Evolutionary conservation across 2,888 invertebrate genomes (phyloP).

Genomic region (Stenodera caucasica): DNA sequence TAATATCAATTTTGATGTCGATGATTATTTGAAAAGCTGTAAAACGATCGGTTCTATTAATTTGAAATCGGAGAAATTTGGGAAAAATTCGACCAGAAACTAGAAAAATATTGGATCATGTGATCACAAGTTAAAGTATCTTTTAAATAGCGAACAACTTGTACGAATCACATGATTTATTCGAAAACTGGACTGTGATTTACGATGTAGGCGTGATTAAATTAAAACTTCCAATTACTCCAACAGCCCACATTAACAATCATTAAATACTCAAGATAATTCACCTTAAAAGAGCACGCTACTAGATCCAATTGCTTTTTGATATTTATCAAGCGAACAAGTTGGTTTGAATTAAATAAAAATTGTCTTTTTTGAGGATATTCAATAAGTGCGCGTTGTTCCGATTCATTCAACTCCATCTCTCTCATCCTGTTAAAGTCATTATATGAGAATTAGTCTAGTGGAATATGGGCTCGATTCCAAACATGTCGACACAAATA

Average conservation of each 20-base stretch:
- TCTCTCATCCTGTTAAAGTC: neutral
- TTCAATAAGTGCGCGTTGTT: too few species aligned
- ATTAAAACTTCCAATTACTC: slow-evolving; percentile 3
- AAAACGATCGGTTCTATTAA: too few species aligned
- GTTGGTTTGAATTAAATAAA: too few species aligned
- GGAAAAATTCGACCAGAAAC: neutral
- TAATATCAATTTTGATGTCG: neutral
- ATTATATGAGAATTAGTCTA: neutral
- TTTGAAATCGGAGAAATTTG: neutral
- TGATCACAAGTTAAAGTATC: neutral
- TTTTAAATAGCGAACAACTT: slow-evolving; percentile 1
- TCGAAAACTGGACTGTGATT: slow-evolving; percentile 5
- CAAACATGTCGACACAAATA: too few species aligned
- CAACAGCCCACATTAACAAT: neutral
- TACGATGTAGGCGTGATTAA: slow-evolving; percentile 7
- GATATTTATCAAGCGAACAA: too few species aligned
- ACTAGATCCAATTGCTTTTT: too few species aligned
- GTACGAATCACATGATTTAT: neutral
- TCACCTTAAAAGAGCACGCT: slow-evolving; percentile 1
- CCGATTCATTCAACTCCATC: too few species aligned
- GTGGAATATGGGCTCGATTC: neutral
- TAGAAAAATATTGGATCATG: neutral
- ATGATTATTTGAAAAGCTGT: neutral
- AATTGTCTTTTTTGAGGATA: too few species aligned
- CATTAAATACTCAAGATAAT: neutral